Evolutionary conservation across 1,140 invertebrate species (phyloP).

Genomic region (Platyscapa corneri): DNA sequence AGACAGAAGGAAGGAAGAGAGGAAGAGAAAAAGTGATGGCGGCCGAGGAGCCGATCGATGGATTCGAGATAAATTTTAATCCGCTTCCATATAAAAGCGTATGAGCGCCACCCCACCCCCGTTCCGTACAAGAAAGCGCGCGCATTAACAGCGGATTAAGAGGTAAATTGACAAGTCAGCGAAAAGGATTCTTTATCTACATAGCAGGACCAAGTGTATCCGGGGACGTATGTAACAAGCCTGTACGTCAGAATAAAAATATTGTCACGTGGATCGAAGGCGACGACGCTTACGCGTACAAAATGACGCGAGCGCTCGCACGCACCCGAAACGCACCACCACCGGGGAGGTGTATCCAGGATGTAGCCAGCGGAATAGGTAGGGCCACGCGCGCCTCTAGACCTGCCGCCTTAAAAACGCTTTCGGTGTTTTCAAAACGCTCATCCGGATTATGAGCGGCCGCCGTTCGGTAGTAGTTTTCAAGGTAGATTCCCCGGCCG

Average conservation of each 20-base stretch:
- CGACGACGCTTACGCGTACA: too few relatives aligned
- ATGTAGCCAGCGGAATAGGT: not conserved
- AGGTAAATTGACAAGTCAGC: conserved; percentile 42
- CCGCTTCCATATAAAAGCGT: not conserved
- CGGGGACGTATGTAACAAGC: not conserved
- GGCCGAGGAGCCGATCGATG: not conserved
- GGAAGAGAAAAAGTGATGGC: not conserved
- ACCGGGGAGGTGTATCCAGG: not conserved
- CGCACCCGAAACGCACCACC: not conserved
- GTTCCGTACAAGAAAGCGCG: not conserved
- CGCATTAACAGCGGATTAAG: conserved; percentile 35
- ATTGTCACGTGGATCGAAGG: not conserved
- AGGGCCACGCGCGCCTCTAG: conserved; percentile 4
- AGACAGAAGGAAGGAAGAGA: not conserved
- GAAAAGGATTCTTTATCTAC: conserved; percentile 44
- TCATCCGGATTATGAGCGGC: conserved; percentile 68
- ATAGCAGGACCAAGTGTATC: not conserved
- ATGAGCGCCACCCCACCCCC: conserved; percentile 28
- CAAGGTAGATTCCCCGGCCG: not conserved
- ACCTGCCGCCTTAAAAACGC: conserved; percentile 60
- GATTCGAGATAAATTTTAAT: conserved; percentile 33
- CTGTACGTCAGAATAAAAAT: conserved; percentile 12
- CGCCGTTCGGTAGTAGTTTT: conserved; percentile 57
- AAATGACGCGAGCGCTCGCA: not conserved
- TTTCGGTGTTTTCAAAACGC: conserved; percentile 64